Conservation (phyloP, 1,140 invertebrate species). For the Papilio polytes region DNA sequence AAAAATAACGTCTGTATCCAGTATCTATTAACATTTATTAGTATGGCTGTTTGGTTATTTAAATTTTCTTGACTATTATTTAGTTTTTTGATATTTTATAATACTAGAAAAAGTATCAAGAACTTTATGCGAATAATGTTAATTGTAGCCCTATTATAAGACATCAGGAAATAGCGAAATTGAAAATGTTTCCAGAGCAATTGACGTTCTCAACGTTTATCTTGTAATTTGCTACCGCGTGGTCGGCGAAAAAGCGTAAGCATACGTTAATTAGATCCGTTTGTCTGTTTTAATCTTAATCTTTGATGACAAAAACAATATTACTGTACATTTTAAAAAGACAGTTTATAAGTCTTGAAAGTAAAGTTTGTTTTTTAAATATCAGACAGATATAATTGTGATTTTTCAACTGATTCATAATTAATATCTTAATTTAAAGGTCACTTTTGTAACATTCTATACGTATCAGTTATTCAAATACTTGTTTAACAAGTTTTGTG, state of each 20-base stretch:
- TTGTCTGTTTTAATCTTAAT: background rate
- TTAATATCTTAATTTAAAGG: background rate
- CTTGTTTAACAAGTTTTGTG: conserved; percentile 2
- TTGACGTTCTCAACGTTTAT: background rate
- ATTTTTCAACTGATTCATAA: background rate
- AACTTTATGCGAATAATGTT: background rate
- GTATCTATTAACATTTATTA: background rate
- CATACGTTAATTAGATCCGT: background rate
- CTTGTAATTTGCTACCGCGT: background rate
- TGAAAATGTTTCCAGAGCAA: background rate
- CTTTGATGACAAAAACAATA: background rate
- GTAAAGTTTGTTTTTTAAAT: background rate
- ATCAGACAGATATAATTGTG: background rate
- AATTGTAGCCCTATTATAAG: background rate
- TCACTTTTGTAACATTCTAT: background rate
- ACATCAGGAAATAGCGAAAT: background rate
- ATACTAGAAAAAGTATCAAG: background rate
- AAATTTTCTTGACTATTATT: too few species aligned
- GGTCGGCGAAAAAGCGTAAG: background rate
- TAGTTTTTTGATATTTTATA: background rate
- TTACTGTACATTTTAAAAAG: background rate
- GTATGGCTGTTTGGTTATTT: too few species aligned
- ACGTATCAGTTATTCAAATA: conserved; percentile 6
- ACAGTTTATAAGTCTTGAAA: background rate
- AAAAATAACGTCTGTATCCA: background rate